Conservation (phyloP, 2,113 vertebrate species). For the Oreocharis arfaki region DNA sequence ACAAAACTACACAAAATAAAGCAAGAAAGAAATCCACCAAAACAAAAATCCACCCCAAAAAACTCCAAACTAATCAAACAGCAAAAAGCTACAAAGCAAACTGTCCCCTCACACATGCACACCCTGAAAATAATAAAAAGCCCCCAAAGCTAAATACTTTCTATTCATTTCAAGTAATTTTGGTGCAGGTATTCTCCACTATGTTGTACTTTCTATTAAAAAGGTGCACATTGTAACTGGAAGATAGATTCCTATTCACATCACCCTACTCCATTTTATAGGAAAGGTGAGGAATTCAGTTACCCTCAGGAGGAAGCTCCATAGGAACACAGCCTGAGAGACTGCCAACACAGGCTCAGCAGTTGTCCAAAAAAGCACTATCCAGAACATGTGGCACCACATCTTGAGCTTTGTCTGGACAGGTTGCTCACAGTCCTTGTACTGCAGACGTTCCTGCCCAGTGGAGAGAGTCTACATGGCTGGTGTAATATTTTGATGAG, state of each 20-base stretch:
- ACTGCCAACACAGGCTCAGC: neutral
- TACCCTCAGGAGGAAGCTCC: neutral
- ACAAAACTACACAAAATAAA: neutral
- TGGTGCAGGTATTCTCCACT: neutral
- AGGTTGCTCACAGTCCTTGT: neutral
- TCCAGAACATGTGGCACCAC: fast-evolving
- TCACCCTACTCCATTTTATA: neutral
- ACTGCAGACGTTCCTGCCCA: neutral
- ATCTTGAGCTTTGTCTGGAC: neutral
- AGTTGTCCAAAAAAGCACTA: neutral
- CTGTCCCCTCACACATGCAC: fast-evolving
- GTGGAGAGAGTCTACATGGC: neutral
- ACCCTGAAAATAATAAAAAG: neutral
- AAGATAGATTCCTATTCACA: neutral
- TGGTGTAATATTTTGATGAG: neutral
- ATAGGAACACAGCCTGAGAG: neutral
- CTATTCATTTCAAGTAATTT: neutral
- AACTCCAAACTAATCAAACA: neutral
- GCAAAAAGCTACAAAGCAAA: neutral
- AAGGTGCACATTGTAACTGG: neutral
- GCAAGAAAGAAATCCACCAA: neutral
- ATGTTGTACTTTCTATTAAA: neutral
- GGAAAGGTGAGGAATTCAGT: neutral
- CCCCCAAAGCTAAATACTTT: neutral
- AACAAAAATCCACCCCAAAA: neutral